phyloP scores from a whole-genome alignment of 2,888 invertebrate genomes.

The Spatulosminthurus flaviceps region DNA sequence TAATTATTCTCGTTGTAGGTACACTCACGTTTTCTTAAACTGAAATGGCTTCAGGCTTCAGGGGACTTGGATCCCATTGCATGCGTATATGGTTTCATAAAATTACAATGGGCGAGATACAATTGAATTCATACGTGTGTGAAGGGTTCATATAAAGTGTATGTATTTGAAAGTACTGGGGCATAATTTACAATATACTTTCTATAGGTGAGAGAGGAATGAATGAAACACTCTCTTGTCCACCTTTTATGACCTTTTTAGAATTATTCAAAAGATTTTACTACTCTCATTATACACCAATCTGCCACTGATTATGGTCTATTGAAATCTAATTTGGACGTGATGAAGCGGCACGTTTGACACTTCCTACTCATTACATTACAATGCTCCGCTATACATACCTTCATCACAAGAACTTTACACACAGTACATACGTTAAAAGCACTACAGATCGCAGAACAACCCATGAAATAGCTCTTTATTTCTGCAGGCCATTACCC shows the following conservation, averaged over 20 bases:
- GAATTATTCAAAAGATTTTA: constrained; percentile 42
- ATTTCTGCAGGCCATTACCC: too few species aligned
- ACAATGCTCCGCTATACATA: background rate
- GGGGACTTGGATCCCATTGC: too few species aligned
- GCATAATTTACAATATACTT: constrained; percentile 17
- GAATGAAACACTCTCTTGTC: background rate
- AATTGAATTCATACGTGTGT: background rate
- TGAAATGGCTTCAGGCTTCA: background rate
- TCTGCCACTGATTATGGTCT: constrained; percentile 46
- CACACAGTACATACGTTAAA: too few species aligned
- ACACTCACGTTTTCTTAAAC: background rate
- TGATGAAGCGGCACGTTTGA: constrained; percentile 42
- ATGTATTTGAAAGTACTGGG: background rate
- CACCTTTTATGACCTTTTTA: constrained; percentile 20
- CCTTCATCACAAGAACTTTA: background rate
- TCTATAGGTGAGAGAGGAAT: constrained; percentile 22
- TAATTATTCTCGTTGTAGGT: background rate
- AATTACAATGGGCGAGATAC: background rate
- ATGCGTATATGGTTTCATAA: background rate
- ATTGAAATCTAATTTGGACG: constrained; percentile 47
- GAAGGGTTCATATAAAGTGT: background rate
- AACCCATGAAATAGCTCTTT: too few species aligned
- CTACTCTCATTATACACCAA: constrained; percentile 46
- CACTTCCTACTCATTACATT: background rate
- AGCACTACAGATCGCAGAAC: too few species aligned